phyloP scores from a whole-genome alignment of 2,797 vertebrate genomes.

The Buceros bicornis region DNA sequence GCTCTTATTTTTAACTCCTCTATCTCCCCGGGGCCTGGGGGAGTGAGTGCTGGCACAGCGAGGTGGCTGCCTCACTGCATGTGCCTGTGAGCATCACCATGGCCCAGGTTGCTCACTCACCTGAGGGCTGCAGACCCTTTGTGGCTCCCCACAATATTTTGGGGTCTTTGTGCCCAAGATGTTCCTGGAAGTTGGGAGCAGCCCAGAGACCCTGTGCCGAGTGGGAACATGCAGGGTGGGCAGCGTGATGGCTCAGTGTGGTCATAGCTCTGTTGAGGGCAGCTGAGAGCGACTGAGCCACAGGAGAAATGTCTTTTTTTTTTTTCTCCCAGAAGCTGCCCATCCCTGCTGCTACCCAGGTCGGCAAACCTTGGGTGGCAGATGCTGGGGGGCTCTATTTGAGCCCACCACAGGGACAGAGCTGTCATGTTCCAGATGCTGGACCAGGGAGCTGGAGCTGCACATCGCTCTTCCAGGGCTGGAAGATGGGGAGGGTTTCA shows the following conservation, averaged over 20 bases:
- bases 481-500: neutral
- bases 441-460: neutral
- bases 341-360: rapidly evolving
- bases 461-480: neutral
- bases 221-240: neutral
- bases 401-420: neutral
- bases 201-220: neutral
- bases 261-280: rapidly evolving
- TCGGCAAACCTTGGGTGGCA: neutral
- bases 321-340: neutral
- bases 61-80: neutral
- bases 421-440: neutral
- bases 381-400: neutral
- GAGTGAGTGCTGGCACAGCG: rapidly evolving
- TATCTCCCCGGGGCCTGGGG: neutral
- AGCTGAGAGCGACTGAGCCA: neutral
- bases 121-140: neutral
- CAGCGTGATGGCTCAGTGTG: rapidly evolving
- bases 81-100: neutral
- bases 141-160: neutral
- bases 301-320: neutral
- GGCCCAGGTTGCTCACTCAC: neutral
- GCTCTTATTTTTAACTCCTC: conserved; percentile 32
- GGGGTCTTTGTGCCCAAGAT: rapidly evolving
- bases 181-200: neutral